Conservation (phyloP, 2,888 invertebrate genomes). For the Aplocera efformata region DNA sequence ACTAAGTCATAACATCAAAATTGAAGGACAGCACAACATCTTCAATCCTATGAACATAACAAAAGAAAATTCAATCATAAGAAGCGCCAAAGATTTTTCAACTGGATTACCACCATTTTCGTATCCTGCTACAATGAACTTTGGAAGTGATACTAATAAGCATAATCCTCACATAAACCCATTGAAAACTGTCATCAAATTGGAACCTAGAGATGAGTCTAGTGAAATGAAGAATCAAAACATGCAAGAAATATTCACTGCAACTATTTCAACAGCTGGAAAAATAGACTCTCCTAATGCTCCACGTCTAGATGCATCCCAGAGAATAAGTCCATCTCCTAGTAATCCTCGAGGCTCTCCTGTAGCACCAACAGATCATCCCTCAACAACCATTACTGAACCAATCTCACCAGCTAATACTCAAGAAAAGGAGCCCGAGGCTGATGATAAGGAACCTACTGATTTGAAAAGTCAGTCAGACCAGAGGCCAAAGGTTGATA, state of each 20-base stretch:
- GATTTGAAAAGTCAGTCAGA: conserved; percentile 67
- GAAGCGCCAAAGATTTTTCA: conserved; percentile 68
- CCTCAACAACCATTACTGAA: conserved; percentile 60
- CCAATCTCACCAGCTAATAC: conserved; percentile 70
- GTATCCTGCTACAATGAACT: conserved; percentile 65
- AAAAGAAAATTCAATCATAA: conserved; percentile 67
- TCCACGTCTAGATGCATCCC: conserved; percentile 63
- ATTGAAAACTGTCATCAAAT: conserved; percentile 73
- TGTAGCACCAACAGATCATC: conserved; percentile 69
- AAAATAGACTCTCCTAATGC: conserved; percentile 70
- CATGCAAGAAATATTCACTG: conserved; percentile 74
- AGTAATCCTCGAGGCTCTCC: conserved; percentile 62
- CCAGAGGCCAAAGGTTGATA: conserved; percentile 51
- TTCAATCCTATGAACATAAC: conserved; percentile 69
- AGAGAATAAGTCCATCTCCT: conserved; percentile 72
- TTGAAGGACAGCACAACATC: conserved; percentile 67
- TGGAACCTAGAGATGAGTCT: conserved; percentile 74
- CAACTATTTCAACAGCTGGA: conserved; percentile 65
- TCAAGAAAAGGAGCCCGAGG: conserved; percentile 68
- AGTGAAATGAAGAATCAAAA: conserved; percentile 70
- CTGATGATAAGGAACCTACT: conserved; percentile 71
- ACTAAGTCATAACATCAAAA: conserved; percentile 66
- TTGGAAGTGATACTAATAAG: conserved; percentile 64
- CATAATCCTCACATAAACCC: conserved; percentile 69
- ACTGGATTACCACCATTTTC: conserved; percentile 62